These are phyloP conservation scores for Babylonia areolata DNA, from an alignment of 1,140 invertebrate genomes.

Conservation along the genomic window DNA sequence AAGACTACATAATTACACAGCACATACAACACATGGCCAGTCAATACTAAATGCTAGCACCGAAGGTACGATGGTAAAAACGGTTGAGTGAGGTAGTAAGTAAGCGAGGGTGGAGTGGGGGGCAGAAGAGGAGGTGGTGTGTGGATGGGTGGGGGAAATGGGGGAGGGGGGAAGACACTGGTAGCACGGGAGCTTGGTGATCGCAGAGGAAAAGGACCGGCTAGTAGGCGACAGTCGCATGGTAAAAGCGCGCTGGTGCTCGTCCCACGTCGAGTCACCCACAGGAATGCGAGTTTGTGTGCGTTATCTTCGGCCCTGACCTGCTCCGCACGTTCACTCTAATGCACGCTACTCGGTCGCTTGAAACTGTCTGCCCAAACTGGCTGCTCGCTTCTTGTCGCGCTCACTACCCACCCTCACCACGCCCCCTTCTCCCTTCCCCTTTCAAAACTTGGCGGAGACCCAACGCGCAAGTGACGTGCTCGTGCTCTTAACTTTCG, in stretches of 20 bases:
- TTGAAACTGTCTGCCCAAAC: constrained; percentile 42
- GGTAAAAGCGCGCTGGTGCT: constrained; percentile 25
- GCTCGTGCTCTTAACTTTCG: constrained; percentile 30
- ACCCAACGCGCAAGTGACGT: constrained; percentile 35
- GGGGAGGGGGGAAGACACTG: no score
- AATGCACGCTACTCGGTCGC: constrained; percentile 47
- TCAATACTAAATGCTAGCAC: neutral
- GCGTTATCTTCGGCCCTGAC: constrained; percentile 43
- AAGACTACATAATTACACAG: neutral
- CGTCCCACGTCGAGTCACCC: constrained; percentile 26
- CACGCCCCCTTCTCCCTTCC: neutral
- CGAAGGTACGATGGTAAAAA: no score
- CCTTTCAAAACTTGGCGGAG: constrained; percentile 29
- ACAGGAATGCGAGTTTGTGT: constrained; percentile 22
- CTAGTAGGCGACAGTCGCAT: no score
- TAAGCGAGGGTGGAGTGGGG: no score
- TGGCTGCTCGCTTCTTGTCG: constrained; percentile 16
- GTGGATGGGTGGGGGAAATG: no score
- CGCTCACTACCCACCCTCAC: constrained; percentile 13
- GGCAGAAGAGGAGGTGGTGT: no score
- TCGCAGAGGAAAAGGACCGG: no score
- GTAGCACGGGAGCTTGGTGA: no score
- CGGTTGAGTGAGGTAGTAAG: no score
- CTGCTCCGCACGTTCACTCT: constrained; percentile 42
- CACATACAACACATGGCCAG: neutral